Base-by-base conservation (phyloP, 1,140 invertebrate species). In the Drosophila triauraria region DNA sequence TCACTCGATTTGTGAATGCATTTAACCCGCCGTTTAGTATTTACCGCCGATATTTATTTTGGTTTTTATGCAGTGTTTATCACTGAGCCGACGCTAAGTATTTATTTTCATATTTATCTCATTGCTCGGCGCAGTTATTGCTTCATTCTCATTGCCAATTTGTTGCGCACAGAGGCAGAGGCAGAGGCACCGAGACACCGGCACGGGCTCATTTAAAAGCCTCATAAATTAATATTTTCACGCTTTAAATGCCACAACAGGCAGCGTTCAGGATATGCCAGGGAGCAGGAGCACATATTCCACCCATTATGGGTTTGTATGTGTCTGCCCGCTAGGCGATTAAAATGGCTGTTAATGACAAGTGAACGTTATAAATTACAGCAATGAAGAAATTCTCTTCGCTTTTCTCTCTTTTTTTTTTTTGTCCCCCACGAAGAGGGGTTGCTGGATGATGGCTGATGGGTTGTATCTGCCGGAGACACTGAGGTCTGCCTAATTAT, bases 341-440 rank as follows among this genome's bases (percentile, higher is more conserved):
- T 88, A 85, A 88, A 88, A 85, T 88, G 83, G 77, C 84, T 88
- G 84, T 88, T 88, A 88, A 88, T 88, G 85, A 88, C 84, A 88
- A 88, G 84, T 83, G 84, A 90, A 85, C 69, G 86, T 90, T 88
- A 88, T 88, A 88, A 90, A 90, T 88, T 90, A 88, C 84, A 90
- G 77, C 81, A 72, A 90, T 90, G 84, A 85, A 90, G 81, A 82
- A 78, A 85, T 90, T 85, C 72, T 15, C 35, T 35, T n/a, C 20
- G n/a, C n/a, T n/a, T n/a, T n/a, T n/a, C n/a, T n/a, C n/a, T n/a
- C n/a, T n/a, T n/a, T n/a, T n/a, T 38, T 23, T 0, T 42, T 42
- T 42, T 42, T 42, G 15, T n/a, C 42, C 15, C 44, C 60, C 58
- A 56, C 44, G 48, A 27, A 23, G 32, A 30, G 44, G 38, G 35